Base-by-base conservation (phyloP, 2,113 vertebrate genomes). In the Cottus gobio region DNA sequence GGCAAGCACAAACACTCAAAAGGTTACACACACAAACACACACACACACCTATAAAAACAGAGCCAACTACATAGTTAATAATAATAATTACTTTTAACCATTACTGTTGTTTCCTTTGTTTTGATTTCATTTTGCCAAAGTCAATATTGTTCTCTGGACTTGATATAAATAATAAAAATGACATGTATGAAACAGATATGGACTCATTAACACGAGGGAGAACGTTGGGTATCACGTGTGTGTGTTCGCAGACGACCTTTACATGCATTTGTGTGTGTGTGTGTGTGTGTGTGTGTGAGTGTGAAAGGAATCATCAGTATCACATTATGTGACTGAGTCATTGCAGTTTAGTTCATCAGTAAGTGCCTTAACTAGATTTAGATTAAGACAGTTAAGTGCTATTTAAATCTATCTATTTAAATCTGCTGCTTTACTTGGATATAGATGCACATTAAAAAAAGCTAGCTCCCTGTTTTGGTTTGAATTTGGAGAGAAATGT, bases 131-230 rank as follows among this genome's bases (percentile, higher is more conserved):
- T 91, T 92, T 93, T 91, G 90, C 91, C 91, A 93, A 93, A 93
- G 90, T 93, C 85, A 90, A 85, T 91, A 91, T 90, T 93, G 91
- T 92, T 93, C 90, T 91, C 87, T 91, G 88, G 83, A 93, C 83
- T 91, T 92, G 90, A 92, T 92, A 91, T 91, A 83, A 93, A 93
- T 90, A 92, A 91, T 92, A 93, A 92, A 93, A 91, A 86, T 24
- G 74, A 88, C 73, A 92, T 87, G 85, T 91, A 90, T 88, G 79
- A 20, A 92, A 88, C 70, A 69, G 42, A 74, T 42, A 74, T 18
- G 5, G 81, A 62, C 82, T 92, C 61, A 65, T 87, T 81, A 39
- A 76, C 79, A 66, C 4, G 12, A 60, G 30, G 31, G 22, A 69
- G 18, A 18, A 37, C 26, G 31, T 10, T n/a, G 24, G 66, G 83